phyloP scores from a whole-genome alignment of 2,113 vertebrate species.

The Brachyhypopomus gauderio region DNA sequence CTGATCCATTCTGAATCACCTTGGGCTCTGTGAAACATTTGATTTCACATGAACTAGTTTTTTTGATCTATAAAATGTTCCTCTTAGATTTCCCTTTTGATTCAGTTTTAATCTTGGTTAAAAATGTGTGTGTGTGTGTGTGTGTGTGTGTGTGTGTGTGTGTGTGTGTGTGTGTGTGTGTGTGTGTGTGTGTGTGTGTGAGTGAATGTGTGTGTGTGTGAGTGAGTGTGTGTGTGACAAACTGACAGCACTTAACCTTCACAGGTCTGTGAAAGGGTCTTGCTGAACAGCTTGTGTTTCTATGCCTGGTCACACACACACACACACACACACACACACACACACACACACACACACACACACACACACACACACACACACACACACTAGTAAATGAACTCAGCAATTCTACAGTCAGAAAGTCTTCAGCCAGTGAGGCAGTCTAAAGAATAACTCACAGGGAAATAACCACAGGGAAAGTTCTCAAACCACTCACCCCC shows the following conservation, averaged over 20 bases:
- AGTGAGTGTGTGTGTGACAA: constrained; percentile 39
- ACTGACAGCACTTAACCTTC: constrained; percentile 63
- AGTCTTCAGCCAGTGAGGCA: constrained; percentile 36
- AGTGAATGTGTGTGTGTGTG: constrained; percentile 22
- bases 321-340: constrained; percentile 25
- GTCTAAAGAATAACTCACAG: constrained; percentile 23
- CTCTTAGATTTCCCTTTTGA: too few relatives aligned
- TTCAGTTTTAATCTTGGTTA: too few relatives aligned
- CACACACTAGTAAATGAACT: not conserved
- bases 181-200: not conserved
- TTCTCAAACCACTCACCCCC: not conserved
- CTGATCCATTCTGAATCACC: too few relatives aligned
- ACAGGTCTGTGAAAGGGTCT: constrained; percentile 47
- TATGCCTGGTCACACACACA: constrained; percentile 51
- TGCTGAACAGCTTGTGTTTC: constrained; percentile 62
- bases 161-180: constrained; percentile 4
- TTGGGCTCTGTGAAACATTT: too few relatives aligned
- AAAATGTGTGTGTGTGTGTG: too few relatives aligned
- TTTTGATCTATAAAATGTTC: too few relatives aligned
- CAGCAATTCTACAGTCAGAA: constrained; percentile 31
- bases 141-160: too few relatives aligned
- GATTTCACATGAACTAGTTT: too few relatives aligned
- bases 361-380: constrained; percentile 18
- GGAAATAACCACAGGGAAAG: constrained; percentile 1
- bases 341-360: constrained; percentile 30